phyloP scores from a whole-genome alignment of 2,113 vertebrate species.

The Chinchilla lanigera region DNA sequence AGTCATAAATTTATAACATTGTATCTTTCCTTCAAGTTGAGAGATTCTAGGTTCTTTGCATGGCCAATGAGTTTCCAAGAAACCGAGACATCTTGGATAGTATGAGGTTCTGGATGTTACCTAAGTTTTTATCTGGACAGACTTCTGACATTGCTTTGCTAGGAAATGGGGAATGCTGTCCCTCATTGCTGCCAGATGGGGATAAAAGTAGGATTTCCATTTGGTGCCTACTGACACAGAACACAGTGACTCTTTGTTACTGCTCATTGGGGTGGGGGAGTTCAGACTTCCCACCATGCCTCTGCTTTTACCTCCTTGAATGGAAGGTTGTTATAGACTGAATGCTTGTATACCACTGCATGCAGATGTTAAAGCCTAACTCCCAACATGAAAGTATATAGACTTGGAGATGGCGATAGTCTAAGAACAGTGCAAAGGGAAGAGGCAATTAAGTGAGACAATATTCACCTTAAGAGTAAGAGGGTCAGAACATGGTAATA shows the following conservation, averaged over 20 bases:
- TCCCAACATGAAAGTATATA: neutral
- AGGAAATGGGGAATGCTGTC: accelerated
- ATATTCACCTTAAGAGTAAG: neutral
- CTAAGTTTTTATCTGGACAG: neutral
- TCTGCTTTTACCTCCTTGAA: neutral
- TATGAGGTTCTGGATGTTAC: neutral
- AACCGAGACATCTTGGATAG: neutral
- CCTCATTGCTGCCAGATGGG: neutral
- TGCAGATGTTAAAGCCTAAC: neutral
- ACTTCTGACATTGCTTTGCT: neutral
- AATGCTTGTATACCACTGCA: neutral
- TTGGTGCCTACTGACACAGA: neutral
- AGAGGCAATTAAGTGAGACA: neutral
- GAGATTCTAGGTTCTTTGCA: neutral
- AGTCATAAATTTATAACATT: neutral
- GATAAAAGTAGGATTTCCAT: neutral
- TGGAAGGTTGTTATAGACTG: neutral
- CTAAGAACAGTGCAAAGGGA: neutral
- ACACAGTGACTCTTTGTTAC: neutral
- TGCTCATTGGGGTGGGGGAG: neutral
- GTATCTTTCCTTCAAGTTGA: neutral
- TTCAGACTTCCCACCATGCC: neutral
- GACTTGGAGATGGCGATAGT: neutral
- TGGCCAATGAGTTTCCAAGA: neutral
- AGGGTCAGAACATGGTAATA: neutral